phyloP scores from a whole-genome alignment of 2,888 invertebrate genomes.

The Melinopterus prodromus region DNA sequence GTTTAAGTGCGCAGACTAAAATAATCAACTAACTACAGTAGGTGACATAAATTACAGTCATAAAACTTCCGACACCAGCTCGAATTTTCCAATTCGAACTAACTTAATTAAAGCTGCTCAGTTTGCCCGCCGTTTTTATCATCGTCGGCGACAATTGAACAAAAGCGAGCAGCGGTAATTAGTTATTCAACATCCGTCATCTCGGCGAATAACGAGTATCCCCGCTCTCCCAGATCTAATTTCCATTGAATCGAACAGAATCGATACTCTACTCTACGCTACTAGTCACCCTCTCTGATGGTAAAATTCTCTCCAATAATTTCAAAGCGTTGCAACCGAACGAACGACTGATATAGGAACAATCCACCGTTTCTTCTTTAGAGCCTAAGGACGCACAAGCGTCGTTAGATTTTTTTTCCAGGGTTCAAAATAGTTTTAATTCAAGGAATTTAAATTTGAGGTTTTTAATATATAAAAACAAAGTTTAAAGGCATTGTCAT shows the following conservation, averaged over 20 bases:
- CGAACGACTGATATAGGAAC: neutral
- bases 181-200: slow-evolving; percentile 4
- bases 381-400: too few species aligned
- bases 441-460: too few species aligned
- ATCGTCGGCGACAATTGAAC: neutral
- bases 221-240: neutral
- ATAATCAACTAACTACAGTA: neutral
- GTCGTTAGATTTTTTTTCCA: too few species aligned
- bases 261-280: neutral
- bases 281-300: neutral
- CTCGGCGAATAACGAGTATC: neutral
- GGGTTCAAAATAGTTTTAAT: too few species aligned
- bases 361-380: too few species aligned
- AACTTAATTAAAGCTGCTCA: neutral
- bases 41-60: neutral
- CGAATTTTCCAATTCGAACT: neutral
- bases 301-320: neutral
- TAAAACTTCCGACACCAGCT: neutral
- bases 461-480: too few species aligned
- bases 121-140: neutral
- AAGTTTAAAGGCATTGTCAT: too few species aligned
- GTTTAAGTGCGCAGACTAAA: too few species aligned
- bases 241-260: neutral
- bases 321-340: neutral
- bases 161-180: neutral